Base-by-base conservation (phyloP, 1,140 invertebrate species). In the Polyergus mexicanus region DNA sequence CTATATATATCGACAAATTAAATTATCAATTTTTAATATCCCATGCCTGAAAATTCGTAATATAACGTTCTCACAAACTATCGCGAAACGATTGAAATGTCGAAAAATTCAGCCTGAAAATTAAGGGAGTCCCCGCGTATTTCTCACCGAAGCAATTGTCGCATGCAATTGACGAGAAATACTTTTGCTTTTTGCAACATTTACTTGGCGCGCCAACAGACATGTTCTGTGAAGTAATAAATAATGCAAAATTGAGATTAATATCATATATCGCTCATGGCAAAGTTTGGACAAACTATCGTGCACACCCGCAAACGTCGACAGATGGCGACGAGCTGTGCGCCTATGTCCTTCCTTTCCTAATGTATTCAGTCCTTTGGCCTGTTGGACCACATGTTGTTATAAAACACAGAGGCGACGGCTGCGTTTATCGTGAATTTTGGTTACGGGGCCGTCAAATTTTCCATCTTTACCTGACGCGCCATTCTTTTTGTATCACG, bases 341-440 rank as follows among this genome's bases (percentile, higher is more conserved):
- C 38, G 62, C n/a, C n/a, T 88, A 88, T 62, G 77, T 80, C 83
- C 72, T 75, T 78, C 88, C 88, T 84, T 78, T 89, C 83, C 76
- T 93, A 93, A 94, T 93, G 83, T 93, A 92, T 94, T 93, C 92
- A 66, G 84, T 86, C 91, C 60, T 92, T 88, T 80, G 80, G 87
- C 81, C 86, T 93, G 91, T 92, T 85, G 84, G 85, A 83, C 90
- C 93, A 93, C 93, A 89, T 93, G 92, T 91, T 92, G 89, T 91
- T 92, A 90, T 89, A 86, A 65, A 81, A 88, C 60, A 47, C 69
- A 60, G 58, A 38, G 19, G 88, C 62, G 90, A 85, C 90, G 91
- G 91, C 90, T 92, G 91, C 85, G 87, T 89, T 91, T 89, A 91
- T 89, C 88, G 85, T 88, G 88, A 92, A 86, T 89, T 85, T 80